A percentile compares a stretch with the other conserved stretches of the same genome.
These are phyloP conservation scores for Elegia similella DNA, from an alignment of 2,888 invertebrate species.

Conservation along the genomic window DNA sequence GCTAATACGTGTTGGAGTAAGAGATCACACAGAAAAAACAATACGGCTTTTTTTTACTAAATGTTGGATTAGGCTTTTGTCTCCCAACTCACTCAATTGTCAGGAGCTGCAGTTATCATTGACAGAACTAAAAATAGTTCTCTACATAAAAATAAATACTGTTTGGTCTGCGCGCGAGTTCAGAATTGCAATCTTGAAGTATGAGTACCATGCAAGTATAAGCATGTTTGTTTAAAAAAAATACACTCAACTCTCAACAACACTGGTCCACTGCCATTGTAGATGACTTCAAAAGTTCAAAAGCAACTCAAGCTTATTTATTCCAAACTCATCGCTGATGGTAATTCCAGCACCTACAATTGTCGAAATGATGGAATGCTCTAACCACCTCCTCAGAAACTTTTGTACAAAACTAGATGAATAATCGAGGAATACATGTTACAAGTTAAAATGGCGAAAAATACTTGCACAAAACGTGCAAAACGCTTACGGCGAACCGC, in stretches of 20 bases:
- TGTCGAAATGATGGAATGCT: slow-evolving; percentile 1
- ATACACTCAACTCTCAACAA: slow-evolving; percentile 1
- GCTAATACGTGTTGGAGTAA: slow-evolving; percentile 9
- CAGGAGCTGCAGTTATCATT: slow-evolving; percentile 16
- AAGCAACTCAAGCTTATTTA: neutral
- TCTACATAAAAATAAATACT: slow-evolving; percentile 17
- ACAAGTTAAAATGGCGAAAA: neutral
- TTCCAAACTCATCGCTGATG: neutral
- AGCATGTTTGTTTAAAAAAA: slow-evolving; percentile 11
- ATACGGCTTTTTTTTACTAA: slow-evolving; percentile 16
- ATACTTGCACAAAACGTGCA: neutral
- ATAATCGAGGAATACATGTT: neutral
- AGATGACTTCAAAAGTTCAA: neutral
- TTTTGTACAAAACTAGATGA: neutral
- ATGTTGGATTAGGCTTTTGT: too few relatives aligned
- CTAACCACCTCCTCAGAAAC: slow-evolving; percentile 2
- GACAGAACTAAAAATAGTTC: slow-evolving; percentile 12
- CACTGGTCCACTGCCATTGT: neutral
- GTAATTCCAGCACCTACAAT: slow-evolving; percentile 1
- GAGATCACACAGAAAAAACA: slow-evolving; percentile 10
- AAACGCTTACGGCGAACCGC: neutral
- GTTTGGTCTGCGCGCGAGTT: slow-evolving; percentile 11
- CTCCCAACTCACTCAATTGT: too few relatives aligned
- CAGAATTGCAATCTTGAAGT: slow-evolving; percentile 4
- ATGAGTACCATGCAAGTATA: too few relatives aligned